Base-by-base conservation (phyloP, 2,888 invertebrate species). In the Serripes groenlandicus region DNA sequence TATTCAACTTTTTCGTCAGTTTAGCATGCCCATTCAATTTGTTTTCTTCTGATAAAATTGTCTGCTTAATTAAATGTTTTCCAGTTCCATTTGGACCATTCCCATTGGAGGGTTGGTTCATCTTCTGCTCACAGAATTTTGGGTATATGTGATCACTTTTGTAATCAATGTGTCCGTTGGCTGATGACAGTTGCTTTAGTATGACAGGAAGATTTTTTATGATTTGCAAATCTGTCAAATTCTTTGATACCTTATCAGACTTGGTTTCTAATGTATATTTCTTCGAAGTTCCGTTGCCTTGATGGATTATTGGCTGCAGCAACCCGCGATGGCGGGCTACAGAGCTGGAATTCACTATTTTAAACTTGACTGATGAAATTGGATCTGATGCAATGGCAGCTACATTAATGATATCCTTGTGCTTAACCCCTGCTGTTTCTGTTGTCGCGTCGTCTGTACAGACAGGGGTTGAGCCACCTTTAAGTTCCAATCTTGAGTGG, bases 401-500 rank as follows among this genome's bases (percentile, higher is more conserved):
- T 58, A 60, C 74, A 56, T 28, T 26, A 28, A 42, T 54, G 35
- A 32, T 56, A 28, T 52, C 70, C 32, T 34, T 68, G 15, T 30
- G 58, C 23, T 68, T 70, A 15, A 66, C 66, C 21, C 75, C 77
- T 58, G 42, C 74, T 28, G 49, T 52, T 11, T 64, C 69, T 26
- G 26, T 34, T 26, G 37, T 56, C 30, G 79, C 66, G 23, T 68
- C 62, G n/a, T 85, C 81, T 32, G 74, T 74, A 68, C 72, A 74
- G 26, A 75, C 70, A 58, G 86, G 75, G 42, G 86, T 85, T 23
- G 91, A 90, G 69, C 90, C 80, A 74, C 85, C 84, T 34, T 92
- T 90, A 77, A 93, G 85, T 86, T 92, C 92, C 79, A 93, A 92
- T 88, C 92, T 89, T 80, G 93, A 91, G 88, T 93, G 93, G 78